Base-by-base conservation (phyloP, 2,888 invertebrate species). In the Amphipyra berbera region DNA sequence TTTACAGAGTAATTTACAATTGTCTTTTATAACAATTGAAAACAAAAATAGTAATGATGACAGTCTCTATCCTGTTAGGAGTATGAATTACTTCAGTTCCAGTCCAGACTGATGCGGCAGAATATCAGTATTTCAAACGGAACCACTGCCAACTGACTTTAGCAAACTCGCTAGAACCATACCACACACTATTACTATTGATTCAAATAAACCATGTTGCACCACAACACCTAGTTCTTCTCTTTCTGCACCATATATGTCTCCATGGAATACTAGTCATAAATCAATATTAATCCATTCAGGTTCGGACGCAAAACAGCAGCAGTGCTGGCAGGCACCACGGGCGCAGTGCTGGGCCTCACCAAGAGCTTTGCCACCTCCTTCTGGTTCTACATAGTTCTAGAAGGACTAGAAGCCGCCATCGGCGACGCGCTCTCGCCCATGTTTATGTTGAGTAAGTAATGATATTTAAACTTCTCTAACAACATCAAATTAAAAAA, bases 381-480 rank as follows among this genome's bases (percentile, higher is more conserved):
- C 5, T 93, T 90, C 74, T 92, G 94, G 93, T 12, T 73, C 14
- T 94, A 93, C 79, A 77, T 94, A 6, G 72, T 73, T 5, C 78
- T 94, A 40, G 94, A 94, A 64, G 86, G 84, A 0, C 72, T 93
- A 1, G 95, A 94, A 62, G 94, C 94, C 0, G 92, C 94, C 13
- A 83, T 94, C 6, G 94, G 94, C 0, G 94, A 94, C 47, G 94
- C 94, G 0, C 80, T 94, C 1, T 93, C 94, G 0, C 94, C 94
- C 1, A 91, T 94, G 84, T 94, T 94, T 50, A 94, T 94, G 94
- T 77, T 94, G 12, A 94, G 94, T 94, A 74, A 73, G 94, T 84
- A 12, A 12, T 10, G 0, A 42, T 15, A 10, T 10, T 42, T 8
- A 9, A 30, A 30, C 37, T 10, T 37, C 12, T 10, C 9, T 33